Conservation (phyloP, 2,888 invertebrate genomes). For the Luperina testacea region DNA sequence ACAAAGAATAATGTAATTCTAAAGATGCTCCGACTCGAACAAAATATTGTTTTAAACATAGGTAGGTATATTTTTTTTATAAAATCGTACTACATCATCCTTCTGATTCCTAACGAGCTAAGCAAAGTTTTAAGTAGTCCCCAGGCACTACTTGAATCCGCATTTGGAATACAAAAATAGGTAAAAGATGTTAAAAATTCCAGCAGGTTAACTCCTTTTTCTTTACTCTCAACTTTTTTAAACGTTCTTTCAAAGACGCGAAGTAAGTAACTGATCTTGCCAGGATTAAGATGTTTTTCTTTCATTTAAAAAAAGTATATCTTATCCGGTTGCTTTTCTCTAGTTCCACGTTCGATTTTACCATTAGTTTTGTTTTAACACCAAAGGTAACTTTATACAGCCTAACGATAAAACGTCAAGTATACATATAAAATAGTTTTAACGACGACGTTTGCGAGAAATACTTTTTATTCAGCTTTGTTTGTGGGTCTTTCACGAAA, state of each 20-base stretch:
- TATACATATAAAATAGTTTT: constrained; percentile 63
- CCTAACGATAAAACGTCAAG: constrained; percentile 61
- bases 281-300: neutral
- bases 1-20: constrained; percentile 26
- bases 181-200: constrained; percentile 45
- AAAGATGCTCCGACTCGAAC: neutral
- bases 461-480: constrained; percentile 56
- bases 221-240: constrained; percentile 18
- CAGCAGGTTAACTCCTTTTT: constrained; percentile 35
- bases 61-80: constrained; percentile 5
- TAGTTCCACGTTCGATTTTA: constrained; percentile 31
- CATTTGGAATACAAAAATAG: constrained; percentile 55
- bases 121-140: constrained; percentile 57
- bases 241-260: constrained; percentile 3
- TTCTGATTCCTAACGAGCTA: constrained; percentile 55
- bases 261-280: neutral
- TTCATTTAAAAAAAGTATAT: neutral
- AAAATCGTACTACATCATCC: constrained; percentile 45
- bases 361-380: constrained; percentile 41
- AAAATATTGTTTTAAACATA: constrained; percentile 26
- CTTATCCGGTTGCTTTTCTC: constrained; percentile 4
- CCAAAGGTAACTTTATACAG: constrained; percentile 54
- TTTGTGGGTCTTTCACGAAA: constrained; percentile 47
- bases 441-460: constrained; percentile 51
- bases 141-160: constrained; percentile 54